Evolutionary conservation across 2,888 invertebrate genomes (phyloP).

Genomic region (Ceraclea dissimilis): DNA sequence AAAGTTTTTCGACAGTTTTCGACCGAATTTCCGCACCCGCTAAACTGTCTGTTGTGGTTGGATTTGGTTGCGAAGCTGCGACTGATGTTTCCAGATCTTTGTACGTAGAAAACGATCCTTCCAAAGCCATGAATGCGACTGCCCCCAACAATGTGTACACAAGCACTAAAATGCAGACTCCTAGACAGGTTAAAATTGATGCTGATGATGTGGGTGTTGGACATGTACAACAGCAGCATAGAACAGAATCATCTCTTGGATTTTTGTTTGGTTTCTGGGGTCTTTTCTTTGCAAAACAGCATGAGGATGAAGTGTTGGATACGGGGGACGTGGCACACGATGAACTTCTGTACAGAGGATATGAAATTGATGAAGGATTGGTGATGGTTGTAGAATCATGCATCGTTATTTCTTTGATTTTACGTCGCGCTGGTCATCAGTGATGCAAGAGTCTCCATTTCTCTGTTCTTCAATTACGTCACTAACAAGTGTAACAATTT

Average conservation of each 20-base stretch:
- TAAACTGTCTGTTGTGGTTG: constrained; percentile 44
- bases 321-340: constrained; percentile 14
- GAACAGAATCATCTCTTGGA: constrained; percentile 23
- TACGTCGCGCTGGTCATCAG: too few relatives aligned
- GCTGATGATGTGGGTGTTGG: constrained; percentile 38
- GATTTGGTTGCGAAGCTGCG: constrained; percentile 56
- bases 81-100: constrained; percentile 51
- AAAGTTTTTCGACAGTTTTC: constrained; percentile 69
- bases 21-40: constrained; percentile 54
- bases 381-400: constrained; percentile 23
- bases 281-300: constrained; percentile 22
- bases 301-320: constrained; percentile 18
- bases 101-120: constrained; percentile 53
- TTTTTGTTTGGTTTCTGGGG: constrained; percentile 11
- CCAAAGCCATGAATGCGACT: constrained; percentile 80
- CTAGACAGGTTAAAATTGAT: constrained; percentile 74
- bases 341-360: constrained; percentile 19
- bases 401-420: constrained; percentile 18
- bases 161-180: constrained; percentile 77
- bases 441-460: too few relatives aligned
- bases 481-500: too few relatives aligned
- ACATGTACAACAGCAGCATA: constrained; percentile 52
- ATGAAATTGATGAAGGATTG: constrained; percentile 24
- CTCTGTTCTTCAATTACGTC: too few relatives aligned
- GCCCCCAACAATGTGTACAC: constrained; percentile 89